Base-by-base conservation (phyloP, 2,113 vertebrate species). In the Amphilophus citrinellus region DNA sequence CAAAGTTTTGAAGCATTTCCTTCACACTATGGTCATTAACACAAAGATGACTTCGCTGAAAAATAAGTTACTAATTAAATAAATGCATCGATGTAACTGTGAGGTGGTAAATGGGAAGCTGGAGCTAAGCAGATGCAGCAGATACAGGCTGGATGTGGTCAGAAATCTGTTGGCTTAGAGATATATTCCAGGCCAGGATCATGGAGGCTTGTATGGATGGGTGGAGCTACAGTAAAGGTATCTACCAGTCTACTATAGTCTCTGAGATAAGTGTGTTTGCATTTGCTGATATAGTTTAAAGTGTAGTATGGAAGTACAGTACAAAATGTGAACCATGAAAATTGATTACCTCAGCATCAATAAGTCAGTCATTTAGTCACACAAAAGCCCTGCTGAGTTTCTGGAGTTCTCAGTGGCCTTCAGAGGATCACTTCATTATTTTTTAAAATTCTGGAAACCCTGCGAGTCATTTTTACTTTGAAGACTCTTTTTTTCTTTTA, bases 141-240 rank as follows among this genome's bases (percentile, higher is more conserved):
- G 95, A 68, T 96, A 95, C 89, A 86, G 87, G 22, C 84, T 95
- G 82, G 93, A 94, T 35, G 50, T 94, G 60, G 88, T 95, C 58
- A 68, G 68, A 61, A 94, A 94, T n/a, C 91, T 96, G 27, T 95
- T 94, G 0, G 84, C 82, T 76, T 86, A 61, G 42, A 91, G 92
- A 7, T 77, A 66, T 14, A 8, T 81, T 22, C 93, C 94, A 6
- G 92, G 79, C 10, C 53, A 47, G 10, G 93, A 95, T 4, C 30
- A 30, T 30, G 80, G 95, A 96, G 89, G 11, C 3, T 20, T 95
- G 93, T 78, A 37, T 92, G 76, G 94, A 96, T 5, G 95, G 96
- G 5, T 96, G 95, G 95, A 91, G 18, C 65, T 96, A 96, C 91
- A 95, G 94, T 82, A 92, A 22, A 80, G 94, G 95, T 2, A 76